These are phyloP conservation scores for Diuraphis noxia DNA, from an alignment of 1,140 invertebrate genomes.

Conservation along the genomic window DNA sequence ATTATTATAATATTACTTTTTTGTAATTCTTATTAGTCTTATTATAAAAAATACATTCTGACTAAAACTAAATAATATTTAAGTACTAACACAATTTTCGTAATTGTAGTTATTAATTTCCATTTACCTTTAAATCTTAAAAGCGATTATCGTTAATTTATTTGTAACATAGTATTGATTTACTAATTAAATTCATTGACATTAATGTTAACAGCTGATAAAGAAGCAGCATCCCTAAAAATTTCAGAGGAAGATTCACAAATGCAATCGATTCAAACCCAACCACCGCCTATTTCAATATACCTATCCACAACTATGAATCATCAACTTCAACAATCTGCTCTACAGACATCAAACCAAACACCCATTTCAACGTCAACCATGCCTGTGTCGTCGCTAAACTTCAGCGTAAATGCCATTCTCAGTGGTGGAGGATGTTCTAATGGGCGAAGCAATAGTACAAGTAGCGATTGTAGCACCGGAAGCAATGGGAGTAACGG, in stretches of 20 bases:
- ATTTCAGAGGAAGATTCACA: not conserved
- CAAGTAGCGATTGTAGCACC: constrained; percentile 6
- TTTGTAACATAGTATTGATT: not conserved
- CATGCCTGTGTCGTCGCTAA: not conserved
- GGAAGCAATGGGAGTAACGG: constrained; percentile 5
- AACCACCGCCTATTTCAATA: not conserved
- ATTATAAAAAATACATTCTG: not conserved
- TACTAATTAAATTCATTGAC: not conserved
- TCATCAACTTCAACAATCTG: not conserved
- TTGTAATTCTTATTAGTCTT: not conserved
- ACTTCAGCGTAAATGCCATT: constrained; percentile 45
- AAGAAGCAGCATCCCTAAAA: not conserved
- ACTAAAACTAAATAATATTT: not conserved
- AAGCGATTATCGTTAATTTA: not conserved
- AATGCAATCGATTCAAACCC: not conserved
- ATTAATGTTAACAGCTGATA: not conserved
- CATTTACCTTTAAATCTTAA: not conserved
- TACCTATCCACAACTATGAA: not conserved
- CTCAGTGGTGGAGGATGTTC: constrained; percentile 10
- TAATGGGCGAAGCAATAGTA: constrained; percentile 23
- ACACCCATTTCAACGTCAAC: not conserved
- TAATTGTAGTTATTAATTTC: not conserved
- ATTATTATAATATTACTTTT: not conserved
- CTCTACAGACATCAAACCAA: not conserved
- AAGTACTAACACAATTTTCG: not conserved